phyloP scores from a whole-genome alignment of 2,113 vertebrate genomes.

The Phyllostomus discolor region DNA sequence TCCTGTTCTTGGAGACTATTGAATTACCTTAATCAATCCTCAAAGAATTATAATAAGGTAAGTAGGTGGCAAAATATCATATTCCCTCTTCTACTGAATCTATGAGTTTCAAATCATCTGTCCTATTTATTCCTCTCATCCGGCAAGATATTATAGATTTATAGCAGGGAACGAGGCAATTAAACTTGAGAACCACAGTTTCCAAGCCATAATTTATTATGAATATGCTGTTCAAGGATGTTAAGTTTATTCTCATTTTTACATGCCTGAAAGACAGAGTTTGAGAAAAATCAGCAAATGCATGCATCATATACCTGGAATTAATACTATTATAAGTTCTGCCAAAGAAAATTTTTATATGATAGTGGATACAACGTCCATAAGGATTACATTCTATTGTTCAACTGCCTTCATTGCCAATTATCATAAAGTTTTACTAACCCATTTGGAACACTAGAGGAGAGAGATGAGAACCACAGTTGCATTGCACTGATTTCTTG shows the following conservation, averaged over 20 bases:
- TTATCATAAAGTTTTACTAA: slow-evolving; percentile 60
- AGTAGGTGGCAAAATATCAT: background rate
- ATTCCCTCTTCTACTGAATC: background rate
- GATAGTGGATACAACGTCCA: background rate
- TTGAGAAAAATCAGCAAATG: slow-evolving; percentile 72
- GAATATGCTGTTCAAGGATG: slow-evolving; percentile 67
- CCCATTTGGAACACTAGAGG: slow-evolving; percentile 16
- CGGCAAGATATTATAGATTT: slow-evolving; percentile 36
- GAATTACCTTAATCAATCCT: background rate
- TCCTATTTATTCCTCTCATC: slow-evolving; percentile 15
- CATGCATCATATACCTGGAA: slow-evolving; percentile 59
- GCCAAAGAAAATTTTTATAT: slow-evolving; percentile 33
- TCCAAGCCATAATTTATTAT: slow-evolving; percentile 68
- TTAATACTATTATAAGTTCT: slow-evolving; percentile 62
- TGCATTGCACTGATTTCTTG: slow-evolving; percentile 28
- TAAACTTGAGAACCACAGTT: slow-evolving; percentile 60
- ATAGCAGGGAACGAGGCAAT: slow-evolving; percentile 51
- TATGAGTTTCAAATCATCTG: background rate
- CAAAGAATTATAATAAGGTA: background rate
- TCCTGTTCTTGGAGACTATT: background rate
- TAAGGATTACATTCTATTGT: slow-evolving; percentile 28
- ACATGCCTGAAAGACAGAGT: slow-evolving; percentile 57
- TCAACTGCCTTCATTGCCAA: slow-evolving; percentile 41
- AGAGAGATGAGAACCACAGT: background rate
- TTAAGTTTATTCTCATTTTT: slow-evolving; percentile 69